Evolutionary conservation across 2,797 vertebrate species (phyloP), one percentile per base, ranked within the genome.

Genomic region (Takifugu rubripes): DNA sequence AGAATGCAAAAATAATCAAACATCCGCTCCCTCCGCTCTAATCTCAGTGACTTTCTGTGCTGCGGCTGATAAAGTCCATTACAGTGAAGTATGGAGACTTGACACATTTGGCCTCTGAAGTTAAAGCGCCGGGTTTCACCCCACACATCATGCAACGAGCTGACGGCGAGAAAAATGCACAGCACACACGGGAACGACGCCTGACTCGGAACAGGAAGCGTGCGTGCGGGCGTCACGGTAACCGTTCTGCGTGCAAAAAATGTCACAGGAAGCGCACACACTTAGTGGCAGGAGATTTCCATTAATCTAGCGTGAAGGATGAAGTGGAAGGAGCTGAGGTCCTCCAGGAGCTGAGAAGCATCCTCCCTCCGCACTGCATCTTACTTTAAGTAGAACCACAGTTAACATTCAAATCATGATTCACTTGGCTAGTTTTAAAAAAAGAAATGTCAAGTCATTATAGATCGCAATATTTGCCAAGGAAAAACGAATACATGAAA

Each of bases 401-500:
- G 78, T 93, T 91, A 89, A 84, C 81, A 92, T 92, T 93, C 91
- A 88, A 83, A 90, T 87, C 88, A 89, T 83, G 83, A 79, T 60
- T 72, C 74, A 84, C 76, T 80, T 78, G 82, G 86, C 85, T 88
- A 85, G 82, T 89, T 91, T 86, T 64, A 86, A 89, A 88, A 29
- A 79, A 88, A 88, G 83, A 90, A 91, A 93, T 89, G 90, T 89
- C 90, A 92, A 88, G 87, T 91, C 90, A 91, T 92, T 91, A 92
- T 91, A 84, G 89, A 92, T 89, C 67, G 85, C 85, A 88, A 76
- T 90, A 91, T 91, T 92, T 89, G 75, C 88, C 60, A 5, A 77
- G 80, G 73, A 87, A 89, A 91, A 92, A 91, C 72, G 90, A 92
- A 93, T 92, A 91, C 89, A 92, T 93, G 89, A 92, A 92, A 92